A percentile compares a stretch with the other conserved stretches of the same genome.
Conservation (phyloP, 2,888 invertebrate genomes). For the Bellardia pandia region DNA sequence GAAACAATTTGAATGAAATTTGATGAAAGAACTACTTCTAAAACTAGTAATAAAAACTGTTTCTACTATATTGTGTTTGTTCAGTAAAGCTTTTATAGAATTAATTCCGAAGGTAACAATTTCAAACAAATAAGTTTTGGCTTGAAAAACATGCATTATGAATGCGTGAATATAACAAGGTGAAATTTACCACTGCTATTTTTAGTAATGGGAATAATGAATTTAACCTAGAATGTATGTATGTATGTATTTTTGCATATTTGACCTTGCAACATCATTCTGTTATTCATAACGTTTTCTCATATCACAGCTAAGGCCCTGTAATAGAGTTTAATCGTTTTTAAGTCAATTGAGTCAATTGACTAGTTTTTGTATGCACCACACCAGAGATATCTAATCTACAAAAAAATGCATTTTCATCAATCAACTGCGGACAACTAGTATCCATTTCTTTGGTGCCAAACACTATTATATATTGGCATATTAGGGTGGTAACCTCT, state of each 20-base stretch:
- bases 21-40: too few relatives aligned
- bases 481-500: not conserved
- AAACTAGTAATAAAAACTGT: too few relatives aligned
- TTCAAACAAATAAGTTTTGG: too few relatives aligned
- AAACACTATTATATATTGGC: not conserved
- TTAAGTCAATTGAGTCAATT: slow-evolving; percentile 43
- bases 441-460: slow-evolving; percentile 20
- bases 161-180: too few relatives aligned
- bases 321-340: slow-evolving; percentile 37
- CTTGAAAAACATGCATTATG: too few relatives aligned
- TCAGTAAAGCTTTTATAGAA: too few relatives aligned
- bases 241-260: not conserved
- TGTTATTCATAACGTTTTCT: not conserved
- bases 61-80: too few relatives aligned
- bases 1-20: too few relatives aligned
- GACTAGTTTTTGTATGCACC: slow-evolving; percentile 22
- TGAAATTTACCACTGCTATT: too few relatives aligned
- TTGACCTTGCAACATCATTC: not conserved
- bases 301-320: not conserved
- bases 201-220: too few relatives aligned
- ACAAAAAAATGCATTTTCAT: slow-evolving; percentile 49
- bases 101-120: too few relatives aligned
- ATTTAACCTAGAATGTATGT: not conserved
- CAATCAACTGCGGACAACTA: slow-evolving; percentile 42
- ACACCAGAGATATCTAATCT: not conserved